Evolutionary conservation across 2,797 vertebrate species (phyloP), one percentile per base, ranked within the genome.

Genomic region (Echeneis naucrates): DNA sequence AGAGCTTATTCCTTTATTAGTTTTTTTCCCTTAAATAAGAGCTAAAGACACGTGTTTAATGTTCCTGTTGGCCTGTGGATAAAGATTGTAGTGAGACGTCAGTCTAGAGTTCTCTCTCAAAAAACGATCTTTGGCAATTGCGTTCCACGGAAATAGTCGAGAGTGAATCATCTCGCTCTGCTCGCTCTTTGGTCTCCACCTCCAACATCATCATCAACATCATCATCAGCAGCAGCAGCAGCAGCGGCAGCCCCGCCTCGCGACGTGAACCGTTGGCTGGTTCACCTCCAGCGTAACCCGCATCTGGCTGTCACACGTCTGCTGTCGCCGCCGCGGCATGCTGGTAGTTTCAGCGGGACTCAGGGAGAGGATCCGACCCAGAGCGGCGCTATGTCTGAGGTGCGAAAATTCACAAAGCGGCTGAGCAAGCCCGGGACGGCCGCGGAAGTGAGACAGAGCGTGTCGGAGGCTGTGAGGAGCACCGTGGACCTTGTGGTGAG

Each of bases 341-440:
- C 70, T 51, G 77, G 4, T 5, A 55, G 16, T 55, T 76, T 62
- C 61, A 58, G 67, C 65, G 44, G 82, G 54, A 77, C 47, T 23
- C 14, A 51, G n/a, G 6, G 12, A 53, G 81, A 10, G 75, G 78
- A 77, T 68, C 85, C 64, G 56, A 68, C 59, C 4, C 47, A 5
- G 33, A 54, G 76, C 0, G 5, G 35, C 69, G 30, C 65, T 0
- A 97, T 97, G 97, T 93, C 96, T 4, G 97, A 98, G 87, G 97
- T 98, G 68, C 95, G 97, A 74, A 98, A 97, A 94, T 99, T 98
- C 92, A 99, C 97, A 13, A 99, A 99, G 89, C 89, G 97, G 92
- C 83, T 99, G 57, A 98, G 97, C 93, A 98, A 97, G 87, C 97
- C 96, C 0, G 97, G 97, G 69, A 99, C 97, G 35, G 97, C 97